Evolutionary conservation across 2,113 vertebrate species (phyloP).

Genomic region (Callionymus lyra): DNA sequence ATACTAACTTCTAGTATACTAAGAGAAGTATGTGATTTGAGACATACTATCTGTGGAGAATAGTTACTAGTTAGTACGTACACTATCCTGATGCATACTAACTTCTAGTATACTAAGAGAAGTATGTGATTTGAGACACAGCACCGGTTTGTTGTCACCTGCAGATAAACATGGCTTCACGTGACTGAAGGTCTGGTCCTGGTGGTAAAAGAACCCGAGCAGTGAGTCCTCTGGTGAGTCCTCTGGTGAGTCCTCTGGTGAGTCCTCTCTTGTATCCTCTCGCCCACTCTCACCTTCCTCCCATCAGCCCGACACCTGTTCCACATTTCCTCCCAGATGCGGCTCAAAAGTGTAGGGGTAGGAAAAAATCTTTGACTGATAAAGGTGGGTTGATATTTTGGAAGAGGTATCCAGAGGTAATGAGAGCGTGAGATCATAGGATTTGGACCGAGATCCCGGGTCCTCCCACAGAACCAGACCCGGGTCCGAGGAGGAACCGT

Average conservation of each 20-base stretch:
- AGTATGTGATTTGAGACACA: no score
- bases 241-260: conserved; percentile 22
- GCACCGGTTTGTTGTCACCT: background rate
- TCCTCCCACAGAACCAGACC: conserved; percentile 42
- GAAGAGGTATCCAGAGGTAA: conserved; percentile 51
- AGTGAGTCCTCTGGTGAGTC: background rate
- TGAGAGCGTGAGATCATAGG: conserved; percentile 48
- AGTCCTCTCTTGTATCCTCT: conserved; percentile 23
- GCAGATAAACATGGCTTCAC: background rate
- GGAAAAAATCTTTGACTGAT: conserved; percentile 53
- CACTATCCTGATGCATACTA: no score
- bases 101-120: no score
- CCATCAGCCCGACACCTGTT: conserved; percentile 56
- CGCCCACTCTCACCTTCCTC: conserved; percentile 41
- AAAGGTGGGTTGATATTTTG: conserved; percentile 55
- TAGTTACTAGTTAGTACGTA: no score
- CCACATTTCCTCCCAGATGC: conserved; percentile 54
- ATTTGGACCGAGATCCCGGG: conserved; percentile 40
- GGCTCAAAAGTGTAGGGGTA: conserved; percentile 56
- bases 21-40: no score
- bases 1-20: no score
- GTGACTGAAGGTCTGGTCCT: background rate
- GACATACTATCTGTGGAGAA: no score
- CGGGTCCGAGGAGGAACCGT: conserved; percentile 25
- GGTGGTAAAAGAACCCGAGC: background rate